phyloP scores from a whole-genome alignment of 2,797 vertebrate species.

The Melanotaenia maccullochi region DNA sequence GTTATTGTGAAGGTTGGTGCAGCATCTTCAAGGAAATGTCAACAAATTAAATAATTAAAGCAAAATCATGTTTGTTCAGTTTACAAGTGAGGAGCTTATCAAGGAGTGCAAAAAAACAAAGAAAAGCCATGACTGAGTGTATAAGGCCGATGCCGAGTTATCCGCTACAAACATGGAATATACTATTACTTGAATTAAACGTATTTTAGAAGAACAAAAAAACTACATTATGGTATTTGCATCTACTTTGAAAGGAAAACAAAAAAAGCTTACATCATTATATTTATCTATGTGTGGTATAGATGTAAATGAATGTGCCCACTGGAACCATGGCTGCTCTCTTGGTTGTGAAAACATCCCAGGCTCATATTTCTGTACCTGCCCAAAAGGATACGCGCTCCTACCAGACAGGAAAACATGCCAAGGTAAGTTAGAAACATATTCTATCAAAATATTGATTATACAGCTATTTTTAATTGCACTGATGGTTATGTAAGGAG shows the following conservation, averaged over 20 bases:
- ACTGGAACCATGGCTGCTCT: conserved; percentile 94
- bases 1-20: conserved; percentile 89
- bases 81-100: not conserved
- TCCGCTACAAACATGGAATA: not conserved
- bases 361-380: conserved; percentile 95
- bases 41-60: not conserved
- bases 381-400: conserved; percentile 88
- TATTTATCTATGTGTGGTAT: conserved; percentile 7
- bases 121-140: not conserved
- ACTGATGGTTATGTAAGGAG: not conserved
- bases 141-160: not conserved
- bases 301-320: conserved; percentile 95
- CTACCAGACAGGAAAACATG: conserved; percentile 91
- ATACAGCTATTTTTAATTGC: not conserved
- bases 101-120: not conserved
- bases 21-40: not conserved
- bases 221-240: not conserved
- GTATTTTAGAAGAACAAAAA: not conserved
- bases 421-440: conserved; percentile 75
- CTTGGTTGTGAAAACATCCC: conserved; percentile 93
- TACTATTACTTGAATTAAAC: not conserved
- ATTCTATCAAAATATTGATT: not conserved
- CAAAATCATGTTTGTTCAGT: not conserved
- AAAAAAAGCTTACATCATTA: not conserved
- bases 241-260: not conserved